These are phyloP conservation scores for Phortica variegata DNA, from an alignment of 1,140 invertebrate species.

Conservation along the genomic window DNA sequence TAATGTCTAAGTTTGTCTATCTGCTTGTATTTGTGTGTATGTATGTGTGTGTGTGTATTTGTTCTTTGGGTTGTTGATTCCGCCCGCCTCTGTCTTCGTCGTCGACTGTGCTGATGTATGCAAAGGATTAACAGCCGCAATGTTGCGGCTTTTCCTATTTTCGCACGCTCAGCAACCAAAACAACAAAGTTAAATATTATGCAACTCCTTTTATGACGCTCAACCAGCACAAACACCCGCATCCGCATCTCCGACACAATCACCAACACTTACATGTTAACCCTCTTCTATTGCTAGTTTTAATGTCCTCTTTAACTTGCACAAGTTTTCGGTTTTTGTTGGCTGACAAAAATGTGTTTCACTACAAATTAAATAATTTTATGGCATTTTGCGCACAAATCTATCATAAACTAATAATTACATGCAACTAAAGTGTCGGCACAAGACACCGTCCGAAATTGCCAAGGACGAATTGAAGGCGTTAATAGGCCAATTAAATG, in stretches of 20 bases:
- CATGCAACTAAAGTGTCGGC: constrained; percentile 32
- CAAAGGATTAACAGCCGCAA: constrained; percentile 48
- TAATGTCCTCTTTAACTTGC: no score
- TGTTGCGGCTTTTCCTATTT: constrained; percentile 45
- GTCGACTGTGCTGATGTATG: constrained; percentile 29
- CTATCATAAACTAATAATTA: constrained; percentile 54
- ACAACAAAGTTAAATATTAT: constrained; percentile 10
- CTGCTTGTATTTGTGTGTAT: neutral
- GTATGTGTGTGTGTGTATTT: neutral
- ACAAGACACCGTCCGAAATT: no score
- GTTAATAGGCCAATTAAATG: constrained; percentile 38
- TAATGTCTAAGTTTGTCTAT: constrained; percentile 27
- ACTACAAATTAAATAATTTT: constrained; percentile 42
- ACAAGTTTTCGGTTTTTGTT: no score
- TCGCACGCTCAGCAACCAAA: constrained; percentile 16
- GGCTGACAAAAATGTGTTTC: constrained; percentile 24
- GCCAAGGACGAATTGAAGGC: neutral
- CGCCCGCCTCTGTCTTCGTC: constrained; percentile 20
- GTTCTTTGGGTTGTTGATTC: constrained; percentile 6
- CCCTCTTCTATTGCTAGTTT: no score
- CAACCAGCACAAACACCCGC: no score
- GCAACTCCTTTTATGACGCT: neutral
- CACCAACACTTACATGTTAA: no score
- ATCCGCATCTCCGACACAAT: no score
- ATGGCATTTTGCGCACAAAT: constrained; percentile 45